Evolutionary conservation across 2,888 invertebrate species (phyloP), one percentile per base, ranked within the genome.

Genomic region (Drosophila tripunctata): DNA sequence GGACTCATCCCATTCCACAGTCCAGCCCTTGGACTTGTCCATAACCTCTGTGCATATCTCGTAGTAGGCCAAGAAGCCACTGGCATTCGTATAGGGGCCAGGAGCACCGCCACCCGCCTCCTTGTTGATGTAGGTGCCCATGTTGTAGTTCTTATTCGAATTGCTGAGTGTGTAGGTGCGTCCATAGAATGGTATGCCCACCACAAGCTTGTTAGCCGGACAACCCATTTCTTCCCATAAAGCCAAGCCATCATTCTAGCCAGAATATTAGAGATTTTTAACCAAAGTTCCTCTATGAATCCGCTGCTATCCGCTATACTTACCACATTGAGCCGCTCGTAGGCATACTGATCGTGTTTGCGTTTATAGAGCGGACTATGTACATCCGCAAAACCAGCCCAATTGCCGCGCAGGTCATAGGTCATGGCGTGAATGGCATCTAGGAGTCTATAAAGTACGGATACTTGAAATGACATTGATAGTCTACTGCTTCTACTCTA

Each of bases 211-310:
- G 90, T 96, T 95, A 1, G 96, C 94, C 0, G 96, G 95, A 75
- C 97, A 97, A 2, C 97, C 97, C 92, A 95, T 95, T 78, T 96
- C 95, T 75, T 96, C 97, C 97, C 97, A 98, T 14, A 97, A 92
- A 62, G 94, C 93, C 12, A 97, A 93, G 22, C 97, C 97, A 85
- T 97, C 97, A 84, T 97, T 95, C 97, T 97, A 50, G 15, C n/a
- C n/a, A n/a, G n/a, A n/a, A n/a, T n/a, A 10, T 6, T 8, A 10
- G 10, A 10, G 2, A 10, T 10, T 3, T 10, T 10, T 3, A 27
- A 0, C 10, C 27, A 27, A 27, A 27, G 10, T 8, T 27, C 10
- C 10, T 3, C 10, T 27, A 2, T 1, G 27, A 10, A 27, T 10
- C 4, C 27, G 1, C 1, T 0, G 27, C 8, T 27, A 3, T 0